phyloP scores from a whole-genome alignment of 2,888 invertebrate genomes.

The Synanthedon andrenaeformis region DNA sequence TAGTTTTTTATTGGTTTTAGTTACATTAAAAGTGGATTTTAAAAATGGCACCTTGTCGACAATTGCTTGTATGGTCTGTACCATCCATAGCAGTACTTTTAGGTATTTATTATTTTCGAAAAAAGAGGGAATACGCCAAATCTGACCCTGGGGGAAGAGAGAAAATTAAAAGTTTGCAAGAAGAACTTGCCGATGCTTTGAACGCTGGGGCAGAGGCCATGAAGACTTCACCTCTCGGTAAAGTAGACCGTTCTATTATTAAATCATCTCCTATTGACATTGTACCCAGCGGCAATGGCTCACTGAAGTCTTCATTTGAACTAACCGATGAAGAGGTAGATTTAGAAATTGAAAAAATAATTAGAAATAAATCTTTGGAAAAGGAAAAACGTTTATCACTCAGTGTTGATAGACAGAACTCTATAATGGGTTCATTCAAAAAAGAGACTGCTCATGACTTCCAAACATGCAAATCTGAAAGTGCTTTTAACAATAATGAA shows the following conservation, averaged over 20 bases:
- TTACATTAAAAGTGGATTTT: slow-evolving; percentile 76
- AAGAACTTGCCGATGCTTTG: slow-evolving; percentile 60
- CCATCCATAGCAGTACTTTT: slow-evolving; percentile 84
- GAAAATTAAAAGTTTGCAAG: slow-evolving; percentile 56
- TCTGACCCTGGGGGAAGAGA: slow-evolving; percentile 80
- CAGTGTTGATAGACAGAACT: slow-evolving; percentile 26
- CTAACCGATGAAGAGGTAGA: slow-evolving; percentile 77
- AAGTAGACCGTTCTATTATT: slow-evolving; percentile 54
- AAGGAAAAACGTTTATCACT: slow-evolving; percentile 50
- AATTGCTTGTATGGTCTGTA: slow-evolving; percentile 81
- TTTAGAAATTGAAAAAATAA: slow-evolving; percentile 75
- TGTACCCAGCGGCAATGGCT: slow-evolving; percentile 57
- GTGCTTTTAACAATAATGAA: slow-evolving; percentile 22
- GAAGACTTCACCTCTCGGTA: slow-evolving; percentile 54
- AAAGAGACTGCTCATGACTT: slow-evolving; percentile 21
- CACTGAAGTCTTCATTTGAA: slow-evolving; percentile 68
- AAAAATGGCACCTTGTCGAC: slow-evolving; percentile 83
- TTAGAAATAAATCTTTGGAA: slow-evolving; percentile 66
- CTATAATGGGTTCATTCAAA: slow-evolving; percentile 19
- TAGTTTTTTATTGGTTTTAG: slow-evolving; percentile 47
- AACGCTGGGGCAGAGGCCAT: slow-evolving; percentile 48
- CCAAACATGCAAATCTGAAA: slow-evolving; percentile 30
- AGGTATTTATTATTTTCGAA: slow-evolving; percentile 86
- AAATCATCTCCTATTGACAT: slow-evolving; percentile 80
- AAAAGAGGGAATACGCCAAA: slow-evolving; percentile 79